Conservation (phyloP, 2,797 vertebrate genomes). For the Picus viridis region DNA sequence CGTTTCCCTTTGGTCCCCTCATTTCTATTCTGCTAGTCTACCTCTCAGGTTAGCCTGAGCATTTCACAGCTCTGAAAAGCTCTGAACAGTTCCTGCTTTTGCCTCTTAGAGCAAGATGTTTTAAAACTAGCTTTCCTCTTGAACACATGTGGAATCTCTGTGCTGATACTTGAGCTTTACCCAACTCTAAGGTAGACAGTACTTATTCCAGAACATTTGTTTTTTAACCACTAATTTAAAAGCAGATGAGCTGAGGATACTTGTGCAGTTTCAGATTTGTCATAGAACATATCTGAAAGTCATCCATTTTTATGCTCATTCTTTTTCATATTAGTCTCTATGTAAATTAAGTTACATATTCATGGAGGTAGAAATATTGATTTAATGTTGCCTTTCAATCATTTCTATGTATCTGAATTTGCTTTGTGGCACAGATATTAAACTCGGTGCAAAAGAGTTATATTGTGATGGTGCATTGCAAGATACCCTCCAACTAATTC, state of each 20-base stretch:
- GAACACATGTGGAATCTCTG: neutral
- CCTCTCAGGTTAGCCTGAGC: neutral
- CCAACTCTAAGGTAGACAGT: neutral
- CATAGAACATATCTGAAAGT: neutral
- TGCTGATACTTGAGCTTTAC: neutral
- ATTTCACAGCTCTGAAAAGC: neutral
- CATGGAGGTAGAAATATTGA: neutral
- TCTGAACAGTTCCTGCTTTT: neutral
- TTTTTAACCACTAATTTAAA: neutral
- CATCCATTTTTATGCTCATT: neutral
- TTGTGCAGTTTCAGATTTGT: neutral
- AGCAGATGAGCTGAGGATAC: neutral
- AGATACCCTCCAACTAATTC: neutral
- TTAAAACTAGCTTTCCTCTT: neutral
- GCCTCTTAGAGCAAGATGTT: neutral
- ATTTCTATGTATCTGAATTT: neutral
- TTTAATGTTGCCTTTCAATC: neutral
- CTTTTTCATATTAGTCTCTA: neutral
- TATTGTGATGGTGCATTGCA: neutral
- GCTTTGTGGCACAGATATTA: neutral
- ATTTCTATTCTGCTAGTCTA: constrained; percentile 9
- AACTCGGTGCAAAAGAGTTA: neutral
- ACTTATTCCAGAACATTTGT: neutral
- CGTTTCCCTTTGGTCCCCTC: constrained; percentile 29
- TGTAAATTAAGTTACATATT: neutral